Evolutionary conservation across 2,113 vertebrate genomes (phyloP), one percentile per base, ranked within the genome.

Genomic region (Podilymbus podiceps): DNA sequence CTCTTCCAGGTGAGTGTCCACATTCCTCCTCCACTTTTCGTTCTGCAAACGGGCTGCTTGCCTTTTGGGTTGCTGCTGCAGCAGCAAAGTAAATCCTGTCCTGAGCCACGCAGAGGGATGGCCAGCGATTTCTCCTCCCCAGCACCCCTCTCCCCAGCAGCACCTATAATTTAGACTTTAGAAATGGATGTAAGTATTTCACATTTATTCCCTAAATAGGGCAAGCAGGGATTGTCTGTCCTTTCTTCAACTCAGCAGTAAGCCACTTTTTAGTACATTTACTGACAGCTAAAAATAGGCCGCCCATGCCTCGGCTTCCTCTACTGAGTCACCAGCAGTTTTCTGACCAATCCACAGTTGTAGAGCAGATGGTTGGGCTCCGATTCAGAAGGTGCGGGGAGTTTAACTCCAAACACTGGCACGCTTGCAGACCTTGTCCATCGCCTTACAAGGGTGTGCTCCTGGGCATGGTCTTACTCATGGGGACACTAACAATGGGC

Each of bases 181-280:
- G 76, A 60, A 92, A 74, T 15, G 60, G 80, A 47, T 63, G 72
- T 40, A 83, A 95, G 79, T 77, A 92, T 95, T 95, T 85, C 77
- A 64, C 80, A 82, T 95, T 94, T 95, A 87, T 96, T 95, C 76
- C 94, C 96, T 95, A 97, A 97, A 95, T 95, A 96, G 93, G 95
- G 84, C 94, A 97, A 93, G 76, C 64, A 78, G 89, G 73, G 91
- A 91, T 96, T 90, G 88, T 90, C 91, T 18, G 23, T 89, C 83
- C 93, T 90, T 95, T 89, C 86, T 90, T 96, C 80, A 83, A 89
- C 96, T 93, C 83, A 92, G 83, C 94, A 90, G 90, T 93, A 92
- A 95, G 91, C 94, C 86, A 93, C 94, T 95, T 93, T 25, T 93
- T 25, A 95, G 91, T 90, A 78, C 94, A 87, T 95, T 91, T 90